These are phyloP conservation scores for Fregata magnificens DNA, from an alignment of 2,113 vertebrate genomes.

Conservation along the genomic window DNA sequence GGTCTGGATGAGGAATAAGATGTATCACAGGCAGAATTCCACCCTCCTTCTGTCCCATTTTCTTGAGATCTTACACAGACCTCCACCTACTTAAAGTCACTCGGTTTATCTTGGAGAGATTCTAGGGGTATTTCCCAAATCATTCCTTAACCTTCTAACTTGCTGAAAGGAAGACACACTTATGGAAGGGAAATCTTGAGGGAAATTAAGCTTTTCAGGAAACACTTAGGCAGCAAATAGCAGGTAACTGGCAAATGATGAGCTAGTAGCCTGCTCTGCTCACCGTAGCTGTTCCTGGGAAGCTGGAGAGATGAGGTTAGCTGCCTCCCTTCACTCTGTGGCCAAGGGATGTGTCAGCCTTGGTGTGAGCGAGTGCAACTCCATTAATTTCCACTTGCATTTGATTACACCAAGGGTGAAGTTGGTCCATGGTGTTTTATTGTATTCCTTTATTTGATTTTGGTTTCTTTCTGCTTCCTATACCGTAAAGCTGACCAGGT, in stretches of 20 bases:
- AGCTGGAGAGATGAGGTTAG: not conserved
- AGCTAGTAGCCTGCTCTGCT: not conserved
- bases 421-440: not conserved
- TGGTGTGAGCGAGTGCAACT: not conserved
- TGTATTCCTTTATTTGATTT: conserved; percentile 6
- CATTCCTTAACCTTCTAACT: not conserved
- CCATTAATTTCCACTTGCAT: not conserved
- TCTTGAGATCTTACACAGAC: not conserved
- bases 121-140: not conserved
- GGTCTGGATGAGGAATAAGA: not conserved
- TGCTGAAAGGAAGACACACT: not conserved
- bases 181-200: not conserved
- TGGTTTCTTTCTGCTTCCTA: not conserved
- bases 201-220: not conserved
- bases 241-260: not conserved
- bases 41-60: not conserved
- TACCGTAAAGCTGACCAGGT: not conserved
- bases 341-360: not conserved
- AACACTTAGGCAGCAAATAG: not conserved
- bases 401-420: not conserved
- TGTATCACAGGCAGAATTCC: not conserved
- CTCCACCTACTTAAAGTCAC: not conserved
- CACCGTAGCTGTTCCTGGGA: not conserved
- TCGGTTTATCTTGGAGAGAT: not conserved
- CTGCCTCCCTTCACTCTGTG: not conserved